Base-by-base conservation (phyloP, 2,113 vertebrate genomes). In the Corydoras maculifer region DNA sequence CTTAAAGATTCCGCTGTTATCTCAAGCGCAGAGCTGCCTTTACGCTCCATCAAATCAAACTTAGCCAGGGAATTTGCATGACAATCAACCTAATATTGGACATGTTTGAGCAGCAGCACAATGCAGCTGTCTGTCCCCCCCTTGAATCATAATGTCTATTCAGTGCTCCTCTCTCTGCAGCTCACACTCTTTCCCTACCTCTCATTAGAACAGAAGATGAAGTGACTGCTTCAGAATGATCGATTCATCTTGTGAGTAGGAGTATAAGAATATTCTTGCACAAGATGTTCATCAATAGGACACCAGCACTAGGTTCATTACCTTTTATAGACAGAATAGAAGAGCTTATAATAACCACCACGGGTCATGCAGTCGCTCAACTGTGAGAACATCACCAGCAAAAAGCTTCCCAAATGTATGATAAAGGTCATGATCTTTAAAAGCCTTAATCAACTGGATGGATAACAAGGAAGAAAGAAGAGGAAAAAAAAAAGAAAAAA, bases 71-170 rank as follows among this genome's bases (percentile, higher is more conserved):
- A 74, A 79, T 82, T 71, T 67, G 65, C 75, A 76, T 80, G 75
- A 83, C 68, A 81, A 80, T 78, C 75, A 70, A 57, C 58, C 55
- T 9, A 53, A 68, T 75, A 29, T 69, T 75, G 74, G 73, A 76
- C 66, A 58, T 18, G 66, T 55, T 49, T 62, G 55, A 60, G 73
- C 70, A 49, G 73, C 70, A 49, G 18, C 58, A 69, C 59, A 57
- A 60, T 73, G 70, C 58, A 50, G 65, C 70, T 73, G 75, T 77
- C 77, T 62, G 62, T 65, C 67, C 65, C 25, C 25, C 18, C 70
- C 65, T 70, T 74, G 77, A 85, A 75, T 78, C 66, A 77, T 58
- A 30, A 61, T 61, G 65, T 65, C 58, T 62, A 69, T 65, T 78
- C 80, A 81, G 79, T 43, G 35, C 77, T 62, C 58, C 69, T 53